Evolutionary conservation across 2,797 vertebrate genomes (phyloP), one percentile per base, ranked within the genome.

Genomic region (Anabacerthia variegaticeps): DNA sequence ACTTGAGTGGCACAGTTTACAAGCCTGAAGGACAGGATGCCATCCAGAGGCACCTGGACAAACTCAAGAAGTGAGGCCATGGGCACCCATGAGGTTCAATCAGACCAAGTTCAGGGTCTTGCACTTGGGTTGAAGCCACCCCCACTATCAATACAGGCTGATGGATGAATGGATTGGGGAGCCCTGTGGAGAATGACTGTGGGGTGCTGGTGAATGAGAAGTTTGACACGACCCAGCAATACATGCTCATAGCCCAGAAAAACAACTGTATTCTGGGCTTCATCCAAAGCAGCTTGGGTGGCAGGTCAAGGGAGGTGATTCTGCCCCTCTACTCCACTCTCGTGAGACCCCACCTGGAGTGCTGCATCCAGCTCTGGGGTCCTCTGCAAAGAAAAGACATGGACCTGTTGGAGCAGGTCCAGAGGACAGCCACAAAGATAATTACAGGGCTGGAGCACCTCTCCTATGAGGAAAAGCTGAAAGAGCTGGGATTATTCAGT

Each of bases 281-380:
- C n/a, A 26, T 10, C n/a, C 11, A n/a, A 28, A 34, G 6, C 20
- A 41, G 11, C 1, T 0, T 28, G 28, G 7, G 4, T 34, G 39
- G 22, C 11, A n/a, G 41, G 7, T 30, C 8, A 5, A 56, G 12
- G 32, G 37, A 37, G 27, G 23, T 7, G 6, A 49, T 63, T 37
- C 56, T 63, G 3, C 36, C 24, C 48, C 48, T 49, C 24, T 26
- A 26, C 48, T 49, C 48, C 14, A 49, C 7, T 7, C 22, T 62
- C 13, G 18, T 30, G 36, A 48, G 27, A 41, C 5, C 9, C 7
- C 16, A 9, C 6, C 19, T 43, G 13, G 3, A 41, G 22, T 1
- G 6, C n/a, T 76, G 27, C 32, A 6, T 51, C 28, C 28, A 44
- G 27, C 36, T 69, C 32, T 44, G 7, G 56, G 13, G 6, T 27